A percentile compares a stretch with the other conserved stretches of the same genome.
Conservation (phyloP, 92 coral and sea anemone species). For the Phymanthus crucifer region DNA sequence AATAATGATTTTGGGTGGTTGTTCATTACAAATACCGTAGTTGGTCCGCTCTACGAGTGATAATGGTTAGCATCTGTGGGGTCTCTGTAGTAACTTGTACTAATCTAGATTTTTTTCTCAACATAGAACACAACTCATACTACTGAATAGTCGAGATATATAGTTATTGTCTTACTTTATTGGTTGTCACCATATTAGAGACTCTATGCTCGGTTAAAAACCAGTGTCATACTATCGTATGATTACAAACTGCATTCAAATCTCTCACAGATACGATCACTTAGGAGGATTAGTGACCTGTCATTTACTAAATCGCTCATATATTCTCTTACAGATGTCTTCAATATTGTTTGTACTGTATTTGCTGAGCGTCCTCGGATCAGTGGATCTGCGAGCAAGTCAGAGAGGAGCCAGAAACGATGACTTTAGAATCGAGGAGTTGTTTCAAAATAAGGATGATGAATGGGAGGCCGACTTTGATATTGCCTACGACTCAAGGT, state of each 20-base stretch:
- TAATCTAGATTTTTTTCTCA: too few relatives aligned
- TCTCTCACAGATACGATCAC: neutral
- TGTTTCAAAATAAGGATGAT: neutral
- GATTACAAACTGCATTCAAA: neutral
- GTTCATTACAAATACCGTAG: too few relatives aligned
- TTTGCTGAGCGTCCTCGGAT: conserved; percentile 7
- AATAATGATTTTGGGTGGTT: too few relatives aligned
- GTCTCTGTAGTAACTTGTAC: too few relatives aligned
- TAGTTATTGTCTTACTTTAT: too few relatives aligned
- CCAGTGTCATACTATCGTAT: neutral
- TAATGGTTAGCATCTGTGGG: too few relatives aligned
- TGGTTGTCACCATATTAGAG: neutral
- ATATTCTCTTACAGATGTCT: conserved; percentile 17
- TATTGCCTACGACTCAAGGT: conserved; percentile 7
- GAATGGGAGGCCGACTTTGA: conserved; percentile 8
- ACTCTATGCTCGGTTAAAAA: neutral
- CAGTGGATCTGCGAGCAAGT: conserved; percentile 21
- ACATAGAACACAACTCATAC: too few relatives aligned
- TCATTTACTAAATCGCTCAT: neutral
- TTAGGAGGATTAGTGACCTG: neutral
- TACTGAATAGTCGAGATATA: too few relatives aligned
- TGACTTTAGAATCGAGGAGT: neutral
- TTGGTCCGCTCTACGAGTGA: too few relatives aligned
- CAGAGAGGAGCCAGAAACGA: conserved; percentile 1
- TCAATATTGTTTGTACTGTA: conserved; percentile 9